Evolutionary conservation across 1,140 invertebrate species (phyloP).

Genomic region (Drosophila erecta): DNA sequence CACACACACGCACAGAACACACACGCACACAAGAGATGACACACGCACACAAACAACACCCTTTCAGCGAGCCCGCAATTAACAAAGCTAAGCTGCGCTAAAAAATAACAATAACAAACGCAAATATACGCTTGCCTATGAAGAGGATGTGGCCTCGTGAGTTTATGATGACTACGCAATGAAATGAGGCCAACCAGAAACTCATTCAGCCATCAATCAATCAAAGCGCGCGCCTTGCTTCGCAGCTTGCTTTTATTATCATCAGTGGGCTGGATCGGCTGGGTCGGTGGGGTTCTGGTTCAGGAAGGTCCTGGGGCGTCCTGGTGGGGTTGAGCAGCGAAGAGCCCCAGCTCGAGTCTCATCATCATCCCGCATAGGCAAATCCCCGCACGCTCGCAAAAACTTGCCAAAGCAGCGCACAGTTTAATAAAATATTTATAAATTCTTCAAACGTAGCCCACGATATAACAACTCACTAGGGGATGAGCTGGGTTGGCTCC

Average conservation of each 20-base stretch:
- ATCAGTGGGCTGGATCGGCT: conserved; percentile 4
- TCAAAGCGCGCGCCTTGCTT: conserved; percentile 54
- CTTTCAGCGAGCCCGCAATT: conserved; percentile 21
- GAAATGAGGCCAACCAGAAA: conserved; percentile 67
- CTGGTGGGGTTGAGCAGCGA: background rate
- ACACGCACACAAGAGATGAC: background rate
- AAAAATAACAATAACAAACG: conserved; percentile 60
- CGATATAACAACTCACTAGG: conserved; percentile 60
- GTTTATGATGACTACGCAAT: conserved; percentile 64
- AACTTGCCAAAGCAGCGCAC: conserved; percentile 59
- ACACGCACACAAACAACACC: conserved; percentile 3
- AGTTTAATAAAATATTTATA: conserved; percentile 71
- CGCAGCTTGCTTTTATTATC: conserved; percentile 56
- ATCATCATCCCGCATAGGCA: conserved; percentile 63
- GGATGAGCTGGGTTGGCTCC: conserved; percentile 41
- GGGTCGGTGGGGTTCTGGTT: background rate
- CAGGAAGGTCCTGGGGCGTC: background rate
- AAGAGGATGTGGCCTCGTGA: conserved; percentile 48
- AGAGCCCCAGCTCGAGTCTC: conserved; percentile 26
- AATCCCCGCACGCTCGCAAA: conserved; percentile 64
- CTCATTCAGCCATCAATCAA: conserved; percentile 68
- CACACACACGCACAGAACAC: conserved; percentile 1
- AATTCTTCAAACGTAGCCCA: conserved; percentile 67
- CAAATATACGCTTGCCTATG: conserved; percentile 36
- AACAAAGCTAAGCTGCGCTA: conserved; percentile 50